phyloP scores from a whole-genome alignment of 2,797 vertebrate species.

The Sciurus vulgaris region DNA sequence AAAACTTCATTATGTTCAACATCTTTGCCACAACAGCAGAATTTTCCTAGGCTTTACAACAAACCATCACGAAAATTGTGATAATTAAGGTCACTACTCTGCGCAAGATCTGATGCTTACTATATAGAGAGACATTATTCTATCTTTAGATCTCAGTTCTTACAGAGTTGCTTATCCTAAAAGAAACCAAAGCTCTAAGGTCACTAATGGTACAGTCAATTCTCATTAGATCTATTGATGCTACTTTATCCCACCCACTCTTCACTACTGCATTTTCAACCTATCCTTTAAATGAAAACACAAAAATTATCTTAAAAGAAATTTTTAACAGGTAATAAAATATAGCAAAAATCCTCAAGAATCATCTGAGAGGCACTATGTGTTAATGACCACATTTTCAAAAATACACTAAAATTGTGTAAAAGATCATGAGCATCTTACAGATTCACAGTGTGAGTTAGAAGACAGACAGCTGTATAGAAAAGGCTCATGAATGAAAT shows the following conservation, averaged over 20 bases:
- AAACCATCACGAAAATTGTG: conserved; percentile 43
- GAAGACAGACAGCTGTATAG: background rate
- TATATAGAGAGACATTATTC: background rate
- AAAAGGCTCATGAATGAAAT: background rate
- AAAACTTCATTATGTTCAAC: conserved; percentile 36
- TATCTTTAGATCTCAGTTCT: conserved; percentile 26
- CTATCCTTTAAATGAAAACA: conserved; percentile 50
- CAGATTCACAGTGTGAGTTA: background rate
- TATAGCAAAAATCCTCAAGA: conserved; percentile 21
- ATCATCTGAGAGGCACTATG: conserved; percentile 33
- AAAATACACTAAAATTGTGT: background rate
- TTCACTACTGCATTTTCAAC: conserved; percentile 20
- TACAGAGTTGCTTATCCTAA: background rate
- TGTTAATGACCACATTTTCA: background rate
- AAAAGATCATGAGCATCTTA: conserved; percentile 33
- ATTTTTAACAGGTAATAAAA: conserved; percentile 26
- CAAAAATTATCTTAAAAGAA: conserved; percentile 49
- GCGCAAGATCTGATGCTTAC: background rate
- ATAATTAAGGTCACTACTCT: conserved; percentile 1
- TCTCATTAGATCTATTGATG: background rate
- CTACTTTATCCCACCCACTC: background rate
- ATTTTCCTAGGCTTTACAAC: conserved; percentile 3
- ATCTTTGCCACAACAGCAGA: background rate
- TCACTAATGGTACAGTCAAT: background rate
- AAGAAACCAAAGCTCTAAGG: background rate